Base-by-base conservation (phyloP, 92 coral and sea anemone species). In the Actinostola sp. region DNA sequence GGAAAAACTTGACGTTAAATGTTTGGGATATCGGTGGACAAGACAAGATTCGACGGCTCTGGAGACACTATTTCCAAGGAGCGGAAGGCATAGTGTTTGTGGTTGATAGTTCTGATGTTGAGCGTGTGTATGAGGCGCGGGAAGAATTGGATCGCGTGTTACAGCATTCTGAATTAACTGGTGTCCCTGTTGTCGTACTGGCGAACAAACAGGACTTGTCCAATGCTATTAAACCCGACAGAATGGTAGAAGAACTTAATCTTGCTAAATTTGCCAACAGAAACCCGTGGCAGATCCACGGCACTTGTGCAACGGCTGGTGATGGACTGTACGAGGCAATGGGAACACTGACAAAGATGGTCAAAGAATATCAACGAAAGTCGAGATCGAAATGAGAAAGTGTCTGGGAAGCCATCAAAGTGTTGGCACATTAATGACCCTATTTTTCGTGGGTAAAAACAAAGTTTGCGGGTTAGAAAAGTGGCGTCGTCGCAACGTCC, bases 11-110 rank as follows among this genome's bases (percentile, higher is more conserved):
- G 0, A 72, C 91, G 2, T 82, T 89, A 34, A 84, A 90, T 17
- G 96, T 89, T 8, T 89, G 96, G 96, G 96, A 89, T 58, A 86
- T 89, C 31, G 96, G 96, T 11, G 96, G 96, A 52, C 96, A 89
- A 44, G 95, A 89, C 72, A 81, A 89, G 39, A 85, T 89, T 48
- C 83, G 95, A 27, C 91, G 92, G 7, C 58, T 86, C 0, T 86
- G 96, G 96, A 48, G 89, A 10, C 96, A 89, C 61, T 89, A 82
- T 63, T 85, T 86, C 48, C 96, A 89, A 68, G 86, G 89, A 0
- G 88, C 88, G 2, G 91, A 89, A 43, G 96, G 96, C 0, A 46
- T 89, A 50, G 72, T 89, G 19, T 89, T 84, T 59, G 89, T 89
- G 41, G 91, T 89, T 26, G 96, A 89, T 64, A 89, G 96, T 58